These are phyloP conservation scores for Pogoniulus pusillus DNA, from an alignment of 2,797 vertebrate genomes.

Conservation along the genomic window DNA sequence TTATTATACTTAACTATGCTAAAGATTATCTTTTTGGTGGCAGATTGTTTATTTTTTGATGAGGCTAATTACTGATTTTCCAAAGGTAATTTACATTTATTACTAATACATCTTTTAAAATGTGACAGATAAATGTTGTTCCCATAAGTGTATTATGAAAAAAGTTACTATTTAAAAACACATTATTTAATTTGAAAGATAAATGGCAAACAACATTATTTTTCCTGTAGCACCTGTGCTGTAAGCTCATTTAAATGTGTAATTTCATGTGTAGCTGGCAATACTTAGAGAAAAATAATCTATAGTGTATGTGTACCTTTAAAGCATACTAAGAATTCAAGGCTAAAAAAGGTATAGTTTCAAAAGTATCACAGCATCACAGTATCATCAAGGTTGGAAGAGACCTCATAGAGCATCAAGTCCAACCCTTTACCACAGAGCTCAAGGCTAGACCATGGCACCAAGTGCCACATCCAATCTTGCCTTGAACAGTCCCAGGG, in stretches of 20 bases:
- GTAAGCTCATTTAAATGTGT: slow-evolving; percentile 83
- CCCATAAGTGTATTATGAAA: slow-evolving; percentile 84
- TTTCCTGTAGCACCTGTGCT: slow-evolving; percentile 81
- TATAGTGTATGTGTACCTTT: slow-evolving; percentile 74
- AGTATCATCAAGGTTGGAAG: no score
- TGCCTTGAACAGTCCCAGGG: no score
- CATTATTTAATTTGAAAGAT: slow-evolving; percentile 87
- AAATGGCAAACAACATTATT: slow-evolving; percentile 86
- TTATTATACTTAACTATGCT: slow-evolving; percentile 87
- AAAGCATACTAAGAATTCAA: slow-evolving; percentile 75
- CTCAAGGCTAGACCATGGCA: no score
- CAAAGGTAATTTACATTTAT: slow-evolving; percentile 87
- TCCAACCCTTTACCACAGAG: no score
- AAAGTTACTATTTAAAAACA: slow-evolving; percentile 88
- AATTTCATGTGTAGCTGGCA: slow-evolving; percentile 77
- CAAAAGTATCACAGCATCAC: no score
- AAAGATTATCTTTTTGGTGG: slow-evolving; percentile 87
- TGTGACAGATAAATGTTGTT: slow-evolving; percentile 85
- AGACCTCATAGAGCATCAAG: no score
- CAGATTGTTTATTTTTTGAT: slow-evolving; percentile 88
- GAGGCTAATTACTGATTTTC: slow-evolving; percentile 86
- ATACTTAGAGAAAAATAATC: slow-evolving; percentile 72
- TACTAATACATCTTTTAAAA: slow-evolving; percentile 86
- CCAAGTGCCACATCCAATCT: no score
- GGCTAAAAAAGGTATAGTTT: slow-evolving; percentile 62